Evolutionary conservation across 2,797 vertebrate genomes (phyloP).

Genomic region (Chelonia mydas): DNA sequence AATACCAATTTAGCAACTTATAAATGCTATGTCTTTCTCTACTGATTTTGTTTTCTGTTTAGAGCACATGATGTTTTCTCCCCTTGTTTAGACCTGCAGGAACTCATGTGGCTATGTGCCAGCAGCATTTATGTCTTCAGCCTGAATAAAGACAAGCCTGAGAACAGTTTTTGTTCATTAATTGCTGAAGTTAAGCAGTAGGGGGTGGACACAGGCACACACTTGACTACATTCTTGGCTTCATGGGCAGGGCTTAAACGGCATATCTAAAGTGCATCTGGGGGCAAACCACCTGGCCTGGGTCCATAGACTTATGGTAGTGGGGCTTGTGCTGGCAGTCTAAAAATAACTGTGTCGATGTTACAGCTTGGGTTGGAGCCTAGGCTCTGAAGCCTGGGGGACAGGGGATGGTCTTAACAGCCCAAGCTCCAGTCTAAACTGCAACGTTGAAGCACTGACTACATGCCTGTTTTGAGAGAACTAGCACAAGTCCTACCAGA

Average conservation of each 20-base stretch:
- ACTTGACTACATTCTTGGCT: background rate
- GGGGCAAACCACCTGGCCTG: background rate
- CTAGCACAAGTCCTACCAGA: background rate
- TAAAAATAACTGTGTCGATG: background rate
- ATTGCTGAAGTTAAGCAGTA: background rate
- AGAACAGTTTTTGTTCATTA: background rate
- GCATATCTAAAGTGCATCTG: background rate
- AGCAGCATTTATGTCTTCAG: background rate
- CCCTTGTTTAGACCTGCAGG: background rate
- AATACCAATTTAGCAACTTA: background rate
- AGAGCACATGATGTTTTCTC: background rate
- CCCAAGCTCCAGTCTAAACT: background rate
- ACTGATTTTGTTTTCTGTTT: background rate
- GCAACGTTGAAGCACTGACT: background rate
- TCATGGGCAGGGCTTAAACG: accelerated
- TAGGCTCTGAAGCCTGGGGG: background rate
- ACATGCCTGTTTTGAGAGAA: background rate
- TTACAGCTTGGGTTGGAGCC: background rate
- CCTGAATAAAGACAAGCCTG: background rate
- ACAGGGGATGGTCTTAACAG: background rate
- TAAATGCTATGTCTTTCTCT: background rate
- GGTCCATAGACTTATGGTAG: background rate
- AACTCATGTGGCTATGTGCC: background rate
- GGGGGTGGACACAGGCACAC: background rate
- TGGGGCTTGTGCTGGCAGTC: background rate